These are phyloP conservation scores for Dysmachus trigonus DNA, from an alignment of 2,888 invertebrate species.

Conservation along the genomic window DNA sequence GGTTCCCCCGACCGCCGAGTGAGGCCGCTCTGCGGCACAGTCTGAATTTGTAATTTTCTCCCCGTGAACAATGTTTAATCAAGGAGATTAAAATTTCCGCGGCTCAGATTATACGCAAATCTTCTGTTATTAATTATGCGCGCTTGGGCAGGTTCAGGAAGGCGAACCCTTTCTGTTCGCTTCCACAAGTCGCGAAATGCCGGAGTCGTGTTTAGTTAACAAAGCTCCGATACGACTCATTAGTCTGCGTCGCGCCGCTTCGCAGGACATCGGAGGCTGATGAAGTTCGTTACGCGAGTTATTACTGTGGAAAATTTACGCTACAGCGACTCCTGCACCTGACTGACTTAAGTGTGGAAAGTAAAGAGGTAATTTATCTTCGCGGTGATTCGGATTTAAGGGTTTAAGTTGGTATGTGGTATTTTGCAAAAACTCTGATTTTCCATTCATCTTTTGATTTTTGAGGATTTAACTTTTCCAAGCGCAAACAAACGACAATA, in stretches of 20 bases:
- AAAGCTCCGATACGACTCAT: slow-evolving; percentile 43
- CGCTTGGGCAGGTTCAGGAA: slow-evolving; percentile 41
- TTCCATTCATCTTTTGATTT: neutral
- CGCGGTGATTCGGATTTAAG: neutral
- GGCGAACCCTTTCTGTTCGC: slow-evolving; percentile 38
- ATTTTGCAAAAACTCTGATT: neutral
- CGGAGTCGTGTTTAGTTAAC: slow-evolving; percentile 38
- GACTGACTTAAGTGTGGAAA: slow-evolving; percentile 2
- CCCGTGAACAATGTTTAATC: slow-evolving; percentile 49
- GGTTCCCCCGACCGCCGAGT: neutral
- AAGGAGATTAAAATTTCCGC: slow-evolving; percentile 50
- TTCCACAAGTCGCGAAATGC: slow-evolving; percentile 13
- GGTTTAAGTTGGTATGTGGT: neutral
- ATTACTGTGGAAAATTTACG: slow-evolving; percentile 45
- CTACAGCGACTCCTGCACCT: slow-evolving; percentile 26
- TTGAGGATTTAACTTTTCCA: neutral
- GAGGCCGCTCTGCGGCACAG: neutral
- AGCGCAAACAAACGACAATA: neutral
- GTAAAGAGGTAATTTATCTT: slow-evolving; percentile 41
- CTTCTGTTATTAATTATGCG: slow-evolving; percentile 50
- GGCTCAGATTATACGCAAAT: slow-evolving; percentile 48
- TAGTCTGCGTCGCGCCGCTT: slow-evolving; percentile 17
- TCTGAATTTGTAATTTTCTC: slow-evolving; percentile 39
- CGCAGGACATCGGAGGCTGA: slow-evolving; percentile 18
- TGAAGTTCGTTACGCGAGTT: slow-evolving; percentile 43